Evolutionary conservation across 1,140 invertebrate species (phyloP).

Genomic region (Antheraea pernyi): DNA sequence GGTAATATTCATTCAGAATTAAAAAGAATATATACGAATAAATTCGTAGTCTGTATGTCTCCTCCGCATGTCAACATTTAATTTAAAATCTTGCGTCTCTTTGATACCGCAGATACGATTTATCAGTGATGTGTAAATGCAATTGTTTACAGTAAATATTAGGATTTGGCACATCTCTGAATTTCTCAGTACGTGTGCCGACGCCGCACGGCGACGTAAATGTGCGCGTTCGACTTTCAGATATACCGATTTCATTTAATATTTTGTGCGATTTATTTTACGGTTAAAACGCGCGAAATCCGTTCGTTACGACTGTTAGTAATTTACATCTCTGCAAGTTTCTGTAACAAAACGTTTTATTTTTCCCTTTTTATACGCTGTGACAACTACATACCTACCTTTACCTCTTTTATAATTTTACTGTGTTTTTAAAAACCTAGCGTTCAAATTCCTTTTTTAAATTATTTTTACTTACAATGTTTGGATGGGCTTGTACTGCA

Average conservation of each 20-base stretch:
- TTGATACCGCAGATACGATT: slow-evolving; percentile 15
- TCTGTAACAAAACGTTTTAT: no score
- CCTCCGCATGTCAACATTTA: not conserved
- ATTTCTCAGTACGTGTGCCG: slow-evolving; percentile 25
- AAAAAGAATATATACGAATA: not conserved
- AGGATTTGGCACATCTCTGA: slow-evolving; percentile 30
- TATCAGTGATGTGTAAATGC: slow-evolving; percentile 33
- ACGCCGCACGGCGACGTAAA: not conserved
- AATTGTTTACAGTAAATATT: slow-evolving; percentile 16
- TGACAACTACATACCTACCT: no score
- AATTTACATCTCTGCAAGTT: not conserved
- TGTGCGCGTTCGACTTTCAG: not conserved
- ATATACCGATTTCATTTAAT: not conserved
- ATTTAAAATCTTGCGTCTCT: not conserved
- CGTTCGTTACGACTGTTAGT: not conserved
- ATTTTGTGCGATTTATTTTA: not conserved
- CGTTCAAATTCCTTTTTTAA: no score
- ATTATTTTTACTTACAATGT: not conserved
- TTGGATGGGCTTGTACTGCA: not conserved
- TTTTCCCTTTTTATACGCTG: no score
- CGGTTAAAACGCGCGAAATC: not conserved
- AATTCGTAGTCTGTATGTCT: not conserved
- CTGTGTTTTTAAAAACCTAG: no score
- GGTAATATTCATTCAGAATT: no score
- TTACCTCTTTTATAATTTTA: no score